Base-by-base conservation (phyloP, 2,797 vertebrate genomes). In the Sciurus carolinensis region DNA sequence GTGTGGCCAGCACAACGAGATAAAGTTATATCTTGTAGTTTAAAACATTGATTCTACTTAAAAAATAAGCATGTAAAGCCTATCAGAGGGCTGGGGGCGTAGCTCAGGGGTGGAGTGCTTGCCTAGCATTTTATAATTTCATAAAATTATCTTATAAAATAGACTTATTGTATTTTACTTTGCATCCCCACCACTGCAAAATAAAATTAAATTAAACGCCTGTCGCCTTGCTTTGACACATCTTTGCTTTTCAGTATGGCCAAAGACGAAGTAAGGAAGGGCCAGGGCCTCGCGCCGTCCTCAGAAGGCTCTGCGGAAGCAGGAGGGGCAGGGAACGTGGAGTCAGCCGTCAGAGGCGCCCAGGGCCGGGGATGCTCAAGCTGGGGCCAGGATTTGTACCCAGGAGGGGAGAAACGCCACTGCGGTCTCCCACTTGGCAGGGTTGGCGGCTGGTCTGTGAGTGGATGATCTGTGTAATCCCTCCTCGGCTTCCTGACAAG, bases 61-160 rank as follows among this genome's bases (percentile, higher is more conserved):
- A 93, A 92, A 93, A 92, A 76, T 20, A 72, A 91, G 75, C 52
- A 52, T 39, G 14, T 47, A n/a, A 79, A 82, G 66, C 66, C 15
- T 12, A 11, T 59, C 30, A 42, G 10, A 20, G 66, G 20, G 28
- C 28, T 30, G 77, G 50, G 30, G 52, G 9, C 7, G 0, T 13
- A 36, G 71, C 47, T 26, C 44, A 11, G 17, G 7, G 20, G 18
- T 36, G 26, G 7, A 26, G n/a, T 10, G 9, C 50, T 44, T 13
- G 59, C 26, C 64, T 11, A 3, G 33, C 64, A 85, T 9, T 47
- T 47, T 47, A 47, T 47, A 9, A 47, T 47, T 47, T 47, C 9
- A 9, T 47, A 47, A 47, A 47, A 47, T 47, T 47, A 47, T 9
- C 9, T 47, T 47, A 47, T 47, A 47, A 47, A 47, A 47, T 47